Evolutionary conservation across 2,888 invertebrate genomes (phyloP), one percentile per base, ranked within the genome.

Genomic region (Drosophila recens): DNA sequence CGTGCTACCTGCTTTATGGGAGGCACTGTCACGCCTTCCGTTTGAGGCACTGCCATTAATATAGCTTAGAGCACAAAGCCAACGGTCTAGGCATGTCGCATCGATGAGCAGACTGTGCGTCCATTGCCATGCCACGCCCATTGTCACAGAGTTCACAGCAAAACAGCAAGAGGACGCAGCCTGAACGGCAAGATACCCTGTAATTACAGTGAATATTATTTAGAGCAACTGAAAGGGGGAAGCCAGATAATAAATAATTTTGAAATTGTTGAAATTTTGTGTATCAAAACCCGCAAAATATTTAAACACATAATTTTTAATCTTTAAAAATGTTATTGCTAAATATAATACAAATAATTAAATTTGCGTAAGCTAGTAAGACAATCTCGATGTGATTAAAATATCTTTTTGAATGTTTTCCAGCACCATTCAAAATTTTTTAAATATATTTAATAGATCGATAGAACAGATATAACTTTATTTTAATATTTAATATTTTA

Each of bases 51-150:
- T 34, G 54, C 61, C 79, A 78, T 78, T 83, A 78, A 81, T 72
- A 79, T 81, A 84, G 84, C 68, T 75, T 84, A 61, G 64, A 20
- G 52, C 69, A 49, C 48, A 65, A 57, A 59, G 67, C 53, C 62
- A 71, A 54, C 45, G 61, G 48, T 52, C n/a, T 36, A 51, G 62
- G 61, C 38, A 63, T 67, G 63, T 71, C 67, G 64, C 71, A 63
- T 72, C 79, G 74, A 72, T 84, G 82, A 83, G 72, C 81, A 64
- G 78, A 27, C 38, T 15, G 17, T 36, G 51, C 51, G 30, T 17
- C 30, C 48, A 48, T 48, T 48, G 17, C 17, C 43, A 43, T 48
- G 17, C 17, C 43, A 43, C 20, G 43, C 17, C 43, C 2, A 43
- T 11, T 43, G 43, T 11, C 11, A 11, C 11, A 3, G 40, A 4